Percentiles rank a stretch among this genome's conserved stretches.
Conservation (phyloP, 1,140 invertebrate species). For the Phymorhynchus buccinoides region DNA sequence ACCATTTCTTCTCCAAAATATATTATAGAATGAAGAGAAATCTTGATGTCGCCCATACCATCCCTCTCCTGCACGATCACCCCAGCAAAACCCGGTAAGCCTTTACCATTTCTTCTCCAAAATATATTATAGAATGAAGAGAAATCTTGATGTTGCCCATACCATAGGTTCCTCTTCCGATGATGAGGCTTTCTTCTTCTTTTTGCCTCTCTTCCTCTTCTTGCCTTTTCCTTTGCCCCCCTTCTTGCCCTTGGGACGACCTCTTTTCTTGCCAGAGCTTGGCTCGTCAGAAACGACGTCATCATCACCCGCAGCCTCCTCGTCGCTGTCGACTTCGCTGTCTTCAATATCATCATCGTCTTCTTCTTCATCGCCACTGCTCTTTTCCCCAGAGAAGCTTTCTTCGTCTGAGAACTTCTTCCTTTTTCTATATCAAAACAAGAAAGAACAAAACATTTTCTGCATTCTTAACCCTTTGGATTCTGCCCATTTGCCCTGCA, state of each 20-base stretch:
- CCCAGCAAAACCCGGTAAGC: too few relatives aligned
- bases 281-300: conserved; percentile 38
- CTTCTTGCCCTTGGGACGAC: conserved; percentile 43
- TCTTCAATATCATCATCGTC: conserved; percentile 33
- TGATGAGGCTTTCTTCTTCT: conserved; percentile 49
- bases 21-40: too few relatives aligned
- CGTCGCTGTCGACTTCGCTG: conserved; percentile 31
- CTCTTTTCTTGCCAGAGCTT: conserved; percentile 17
- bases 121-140: too few relatives aligned
- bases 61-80: too few relatives aligned
- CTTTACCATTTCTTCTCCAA: too few relatives aligned
- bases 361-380: conserved; percentile 30
- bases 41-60: too few relatives aligned
- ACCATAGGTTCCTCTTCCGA: conserved; percentile 42
- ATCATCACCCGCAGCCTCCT: conserved; percentile 8
- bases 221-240: conserved; percentile 47
- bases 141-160: neutral
- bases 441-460: too few relatives aligned
- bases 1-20: too few relatives aligned
- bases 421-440: too few relatives aligned
- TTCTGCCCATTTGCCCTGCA: too few relatives aligned
- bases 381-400: conserved; percentile 26
- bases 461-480: too few relatives aligned
- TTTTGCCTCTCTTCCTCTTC: conserved; percentile 55
- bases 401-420: conserved; percentile 33